Conservation (phyloP, 1,140 invertebrate species). For the Leptinotarsa texana region DNA sequence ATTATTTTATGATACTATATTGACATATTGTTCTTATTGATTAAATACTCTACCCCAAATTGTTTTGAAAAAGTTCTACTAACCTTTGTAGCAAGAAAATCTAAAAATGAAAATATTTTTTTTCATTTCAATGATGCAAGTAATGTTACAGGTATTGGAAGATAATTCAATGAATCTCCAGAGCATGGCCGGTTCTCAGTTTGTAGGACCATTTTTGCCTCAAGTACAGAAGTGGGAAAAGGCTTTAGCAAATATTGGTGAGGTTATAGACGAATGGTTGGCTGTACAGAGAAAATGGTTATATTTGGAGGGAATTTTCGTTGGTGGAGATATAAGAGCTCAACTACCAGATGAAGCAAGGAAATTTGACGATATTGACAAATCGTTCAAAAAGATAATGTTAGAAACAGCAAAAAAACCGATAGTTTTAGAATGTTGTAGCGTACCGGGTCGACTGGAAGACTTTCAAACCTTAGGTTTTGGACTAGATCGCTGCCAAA, state of each 20-base stretch:
- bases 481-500: conserved; percentile 86
- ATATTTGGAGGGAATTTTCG: conserved; percentile 88
- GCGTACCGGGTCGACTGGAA: conserved; percentile 68
- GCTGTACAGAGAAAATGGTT: conserved; percentile 86
- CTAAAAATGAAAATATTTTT: too few relatives aligned
- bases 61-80: too few relatives aligned
- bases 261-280: conserved; percentile 86
- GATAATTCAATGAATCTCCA: conserved; percentile 89
- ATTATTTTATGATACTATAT: too few relatives aligned
- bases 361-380: conserved; percentile 88
- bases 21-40: too few relatives aligned
- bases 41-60: too few relatives aligned
- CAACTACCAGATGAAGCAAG: conserved; percentile 86
- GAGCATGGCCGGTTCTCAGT: conserved; percentile 88
- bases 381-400: conserved; percentile 82
- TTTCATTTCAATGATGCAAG: too few relatives aligned
- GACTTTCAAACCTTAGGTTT: conserved; percentile 74
- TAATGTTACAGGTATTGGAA: conserved; percentile 69
- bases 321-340: conserved; percentile 80
- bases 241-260: conserved; percentile 74
- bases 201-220: conserved; percentile 82
- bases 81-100: too few relatives aligned
- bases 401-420: conserved; percentile 75
- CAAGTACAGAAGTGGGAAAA: conserved; percentile 85
- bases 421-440: conserved; percentile 78